Conservation (phyloP, 2,113 vertebrate species). For the Promerops cafer region DNA sequence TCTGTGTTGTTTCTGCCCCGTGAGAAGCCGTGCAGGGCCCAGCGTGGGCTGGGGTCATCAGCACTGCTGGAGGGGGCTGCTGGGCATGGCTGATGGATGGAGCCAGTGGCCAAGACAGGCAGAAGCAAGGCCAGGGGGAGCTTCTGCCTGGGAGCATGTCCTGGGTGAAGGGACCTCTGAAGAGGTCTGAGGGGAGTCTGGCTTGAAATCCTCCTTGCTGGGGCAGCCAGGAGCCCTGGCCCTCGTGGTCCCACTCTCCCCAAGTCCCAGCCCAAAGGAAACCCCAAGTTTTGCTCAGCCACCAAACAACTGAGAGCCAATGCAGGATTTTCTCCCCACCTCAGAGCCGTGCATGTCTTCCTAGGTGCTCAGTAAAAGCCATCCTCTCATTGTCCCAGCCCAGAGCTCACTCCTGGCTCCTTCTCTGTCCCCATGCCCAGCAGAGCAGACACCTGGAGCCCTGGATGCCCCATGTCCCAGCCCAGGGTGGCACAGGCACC, state of each 20-base stretch:
- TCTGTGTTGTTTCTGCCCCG: neutral
- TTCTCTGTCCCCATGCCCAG: rapidly evolving
- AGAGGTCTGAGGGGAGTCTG: neutral
- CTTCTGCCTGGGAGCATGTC: neutral
- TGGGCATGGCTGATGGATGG: rapidly evolving
- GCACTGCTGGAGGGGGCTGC: rapidly evolving
- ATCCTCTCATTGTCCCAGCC: rapidly evolving
- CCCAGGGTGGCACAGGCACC: neutral
- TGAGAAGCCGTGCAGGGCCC: rapidly evolving
- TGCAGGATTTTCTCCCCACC: rapidly evolving
- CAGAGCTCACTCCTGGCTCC: neutral
- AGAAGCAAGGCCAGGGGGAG: neutral
- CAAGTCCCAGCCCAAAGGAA: neutral
- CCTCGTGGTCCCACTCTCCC: neutral
- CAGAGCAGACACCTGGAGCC: rapidly evolving
- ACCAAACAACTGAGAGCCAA: rapidly evolving
- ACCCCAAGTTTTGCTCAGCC: neutral
- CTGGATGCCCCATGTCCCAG: rapidly evolving
- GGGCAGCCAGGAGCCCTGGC: neutral
- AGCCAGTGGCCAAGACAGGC: neutral
- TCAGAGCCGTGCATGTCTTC: rapidly evolving
- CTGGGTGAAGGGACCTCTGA: neutral
- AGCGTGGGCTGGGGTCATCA: neutral
- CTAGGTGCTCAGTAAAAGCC: rapidly evolving
- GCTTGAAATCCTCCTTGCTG: neutral